Evolutionary conservation across 2,113 vertebrate genomes (phyloP).

Genomic region (Pygoscelis adeliae): DNA sequence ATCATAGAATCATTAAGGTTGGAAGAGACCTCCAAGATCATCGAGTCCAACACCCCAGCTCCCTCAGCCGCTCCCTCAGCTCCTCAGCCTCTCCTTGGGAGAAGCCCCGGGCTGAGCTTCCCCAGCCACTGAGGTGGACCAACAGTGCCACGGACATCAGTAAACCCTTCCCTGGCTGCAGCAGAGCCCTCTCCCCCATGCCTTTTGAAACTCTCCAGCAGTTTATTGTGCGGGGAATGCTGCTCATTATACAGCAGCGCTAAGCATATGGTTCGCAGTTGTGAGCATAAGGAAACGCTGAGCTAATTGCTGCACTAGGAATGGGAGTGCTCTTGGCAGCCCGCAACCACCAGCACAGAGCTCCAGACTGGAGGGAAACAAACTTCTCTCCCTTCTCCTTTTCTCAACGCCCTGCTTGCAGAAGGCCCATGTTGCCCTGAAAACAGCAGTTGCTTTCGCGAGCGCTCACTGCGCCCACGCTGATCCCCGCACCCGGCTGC

Average conservation of each 20-base stretch:
- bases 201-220: neutral
- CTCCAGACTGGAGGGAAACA: neutral
- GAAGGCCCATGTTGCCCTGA: neutral
- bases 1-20: too few relatives aligned
- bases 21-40: too few relatives aligned
- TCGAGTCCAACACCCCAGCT: too few relatives aligned
- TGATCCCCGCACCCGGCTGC: neutral
- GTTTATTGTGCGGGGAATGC: neutral
- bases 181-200: neutral
- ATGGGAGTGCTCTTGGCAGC: neutral
- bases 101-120: neutral
- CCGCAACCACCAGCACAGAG: neutral
- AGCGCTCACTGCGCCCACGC: accelerated
- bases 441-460: accelerated
- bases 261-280: neutral
- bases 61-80: too few relatives aligned
- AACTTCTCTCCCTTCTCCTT: neutral
- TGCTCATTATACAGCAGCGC: neutral
- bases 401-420: neutral
- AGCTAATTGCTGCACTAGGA: neutral
- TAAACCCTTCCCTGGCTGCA: neutral
- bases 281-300: neutral
- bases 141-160: neutral
- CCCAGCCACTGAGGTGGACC: neutral
- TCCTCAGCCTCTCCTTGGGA: too few relatives aligned